phyloP scores from a whole-genome alignment of 2,797 vertebrate species.

The Arctocebus calabarensis region DNA sequence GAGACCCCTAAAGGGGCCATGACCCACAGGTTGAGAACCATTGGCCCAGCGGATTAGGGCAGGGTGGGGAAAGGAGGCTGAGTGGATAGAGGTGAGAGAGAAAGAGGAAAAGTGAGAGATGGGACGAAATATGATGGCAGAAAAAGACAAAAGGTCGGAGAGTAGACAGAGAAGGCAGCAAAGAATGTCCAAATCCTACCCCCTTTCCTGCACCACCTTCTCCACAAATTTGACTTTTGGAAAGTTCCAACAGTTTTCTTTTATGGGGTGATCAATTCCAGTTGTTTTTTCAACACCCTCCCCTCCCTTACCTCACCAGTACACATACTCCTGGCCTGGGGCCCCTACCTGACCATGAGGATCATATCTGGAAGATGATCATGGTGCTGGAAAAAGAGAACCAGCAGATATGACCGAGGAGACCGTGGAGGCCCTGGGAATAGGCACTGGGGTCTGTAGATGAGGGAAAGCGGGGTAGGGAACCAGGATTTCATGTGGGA shows the following conservation, averaged over 20 bases:
- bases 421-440: accelerated
- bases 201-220: neutral
- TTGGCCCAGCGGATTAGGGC: neutral
- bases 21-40: no score
- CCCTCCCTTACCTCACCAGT: neutral
- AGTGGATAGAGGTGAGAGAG: neutral
- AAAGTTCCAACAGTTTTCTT: neutral
- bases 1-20: no score
- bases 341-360: neutral
- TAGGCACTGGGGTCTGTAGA: neutral
- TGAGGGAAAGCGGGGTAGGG: neutral
- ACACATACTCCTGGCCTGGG: neutral
- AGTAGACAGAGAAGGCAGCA: neutral
- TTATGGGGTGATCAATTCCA: neutral
- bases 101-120: accelerated
- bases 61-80: neutral
- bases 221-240: neutral
- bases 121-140: neutral
- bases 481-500: no score
- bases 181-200: neutral
- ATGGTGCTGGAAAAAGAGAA: neutral
- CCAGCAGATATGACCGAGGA: neutral
- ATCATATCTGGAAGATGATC: no score
- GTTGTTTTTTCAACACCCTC: neutral
- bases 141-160: neutral